Base-by-base conservation (phyloP, 35 echinoderm and acorn worm species). In the Heliocidaris tuberculata region DNA sequence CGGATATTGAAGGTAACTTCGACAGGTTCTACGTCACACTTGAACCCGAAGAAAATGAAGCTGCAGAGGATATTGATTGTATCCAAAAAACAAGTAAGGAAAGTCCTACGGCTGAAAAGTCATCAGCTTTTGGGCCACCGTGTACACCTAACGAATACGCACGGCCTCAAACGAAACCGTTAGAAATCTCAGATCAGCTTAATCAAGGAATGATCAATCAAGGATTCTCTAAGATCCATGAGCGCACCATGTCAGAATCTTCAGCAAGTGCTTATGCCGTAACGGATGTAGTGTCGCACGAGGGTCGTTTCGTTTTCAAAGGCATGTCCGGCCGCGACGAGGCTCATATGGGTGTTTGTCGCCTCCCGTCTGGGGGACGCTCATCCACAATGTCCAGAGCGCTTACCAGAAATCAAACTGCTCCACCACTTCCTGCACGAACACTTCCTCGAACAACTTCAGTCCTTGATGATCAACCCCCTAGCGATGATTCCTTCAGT, bases 101-200 rank as follows among this genome's bases (percentile, higher is more conserved):
- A 6, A 89, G 31, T 42, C 19, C 32, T 47, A n/a, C 31, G 2
- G 87, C 12, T 32, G 87, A 89, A 47, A 17, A 32, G 31, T 24
- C 50, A 31, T 50, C 50, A 48, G 48, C 91, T 13, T 48, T 93
- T 49, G 48, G n/a, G 24, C 48, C 50, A 30, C 91, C 91, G 27
- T 93, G 48, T 93, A 93, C 91, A n/a, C 91, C 91, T 48, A 93
- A 93, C 30, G 91, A 93, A 13, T 93, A 93, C 91, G 91, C 91
- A 93, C 59, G 91, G 27, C 91, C 91, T 4, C 87, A 89, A 59
- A 56, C 91, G 50, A 49, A 31, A 89, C 87, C 47, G 29, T 15
- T 24, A n/a, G 87, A 35, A 15, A 42, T 89, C 29, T 32, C 87
- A 32, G 47, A 48, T 89, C 87, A 32, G 31, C 4, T 89, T 32